These are phyloP conservation scores for Oryctolagus cuniculus DNA, from an alignment of 2,113 vertebrate genomes.

Conservation along the genomic window mOryCun1.1 NC_091432.1:9092501-9093000, in stretches of 20 bases:
- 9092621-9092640: conserved; percentile 4
- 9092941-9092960: not conserved
- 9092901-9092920: fast-evolving
- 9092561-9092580: conserved; percentile 1
- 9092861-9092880: not conserved
- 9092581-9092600: conserved; percentile 53
- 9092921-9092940: fast-evolving
- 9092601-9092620: conserved; percentile 27
- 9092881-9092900: fast-evolving
- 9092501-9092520: not conserved
- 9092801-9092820: not conserved
- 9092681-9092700: conserved; percentile 71
- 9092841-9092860: not conserved
- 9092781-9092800: conserved; percentile 25
- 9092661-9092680: conserved; percentile 72
- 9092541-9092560: not conserved
- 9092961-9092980: fast-evolving
- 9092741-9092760: conserved; percentile 54
- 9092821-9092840: not conserved
- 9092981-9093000: not conserved
- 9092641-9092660: conserved; percentile 68
- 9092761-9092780: conserved; percentile 3
- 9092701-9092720: not conserved
- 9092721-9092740: not conserved
- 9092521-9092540: not conserved